A percentile compares a stretch with the other conserved stretches of the same genome.
Conservation (phyloP, 2,797 vertebrate genomes). For the Danio aesculapii region DNA sequence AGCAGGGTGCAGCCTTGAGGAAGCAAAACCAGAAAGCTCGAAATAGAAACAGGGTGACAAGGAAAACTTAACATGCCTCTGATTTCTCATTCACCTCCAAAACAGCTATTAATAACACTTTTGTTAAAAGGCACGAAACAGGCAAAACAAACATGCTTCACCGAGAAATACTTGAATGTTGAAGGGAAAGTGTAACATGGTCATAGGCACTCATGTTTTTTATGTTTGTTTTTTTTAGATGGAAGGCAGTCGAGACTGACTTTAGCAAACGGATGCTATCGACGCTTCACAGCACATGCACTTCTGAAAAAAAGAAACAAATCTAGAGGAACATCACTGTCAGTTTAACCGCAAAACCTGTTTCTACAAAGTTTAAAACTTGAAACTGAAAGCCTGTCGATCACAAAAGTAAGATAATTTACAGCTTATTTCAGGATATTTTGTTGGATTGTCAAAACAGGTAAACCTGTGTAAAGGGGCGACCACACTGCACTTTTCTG, state of each 20-base stretch:
- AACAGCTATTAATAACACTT: slow-evolving; percentile 54
- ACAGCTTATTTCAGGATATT: slow-evolving; percentile 4
- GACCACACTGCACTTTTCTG: not conserved
- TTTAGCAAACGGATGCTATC: slow-evolving; percentile 21
- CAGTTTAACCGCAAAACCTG: slow-evolving; percentile 30
- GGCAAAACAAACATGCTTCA: slow-evolving; percentile 51
- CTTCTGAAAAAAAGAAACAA: slow-evolving; percentile 11
- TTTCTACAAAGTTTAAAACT: too few species aligned
- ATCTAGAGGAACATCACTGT: slow-evolving; percentile 8
- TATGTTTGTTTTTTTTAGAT: not conserved
- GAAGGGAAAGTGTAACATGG: slow-evolving; percentile 26
- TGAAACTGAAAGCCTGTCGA: slow-evolving; percentile 34
- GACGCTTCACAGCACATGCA: slow-evolving; percentile 16
- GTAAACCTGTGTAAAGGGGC: slow-evolving; percentile 61
- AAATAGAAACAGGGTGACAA: slow-evolving; percentile 72
- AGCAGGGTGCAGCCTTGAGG: slow-evolving; percentile 68
- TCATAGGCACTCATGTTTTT: slow-evolving; percentile 53
- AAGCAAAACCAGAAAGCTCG: slow-evolving; percentile 59
- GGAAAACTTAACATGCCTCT: slow-evolving; percentile 55
- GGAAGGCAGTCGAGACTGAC: slow-evolving; percentile 34
- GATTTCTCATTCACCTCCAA: slow-evolving; percentile 66
- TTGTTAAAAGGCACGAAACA: slow-evolving; percentile 44
- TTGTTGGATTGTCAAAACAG: slow-evolving; percentile 52
- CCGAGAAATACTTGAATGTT: slow-evolving; percentile 30
- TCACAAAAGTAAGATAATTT: slow-evolving; percentile 22